These are phyloP conservation scores for Drosophila anceps DNA, from an alignment of 2,888 invertebrate species.

Conservation along the genomic window DNA sequence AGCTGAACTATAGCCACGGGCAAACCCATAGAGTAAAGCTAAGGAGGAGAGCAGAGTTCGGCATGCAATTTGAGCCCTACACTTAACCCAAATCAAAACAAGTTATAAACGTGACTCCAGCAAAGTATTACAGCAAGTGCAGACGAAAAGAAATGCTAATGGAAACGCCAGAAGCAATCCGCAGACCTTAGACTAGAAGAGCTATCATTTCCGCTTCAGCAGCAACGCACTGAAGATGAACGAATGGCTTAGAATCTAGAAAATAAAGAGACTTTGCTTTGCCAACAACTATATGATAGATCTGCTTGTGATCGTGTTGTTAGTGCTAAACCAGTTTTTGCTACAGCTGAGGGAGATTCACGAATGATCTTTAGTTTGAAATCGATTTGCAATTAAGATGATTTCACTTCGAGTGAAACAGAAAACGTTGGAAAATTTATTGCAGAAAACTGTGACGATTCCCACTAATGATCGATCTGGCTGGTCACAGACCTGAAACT, in stretches of 20 bases:
- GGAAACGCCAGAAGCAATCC: constrained; percentile 42
- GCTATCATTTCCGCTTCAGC: constrained; percentile 76
- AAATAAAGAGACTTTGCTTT: constrained; percentile 15
- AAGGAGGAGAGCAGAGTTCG: constrained; percentile 8
- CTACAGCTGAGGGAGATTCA: constrained; percentile 38
- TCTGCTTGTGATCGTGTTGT: constrained; percentile 44
- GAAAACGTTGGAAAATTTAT: constrained; percentile 27
- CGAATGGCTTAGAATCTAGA: constrained; percentile 72
- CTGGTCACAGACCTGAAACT: constrained; percentile 10
- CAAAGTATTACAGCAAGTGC: constrained; percentile 51
- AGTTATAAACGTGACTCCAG: constrained; percentile 70
- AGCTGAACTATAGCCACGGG: constrained; percentile 25
- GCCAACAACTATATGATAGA: constrained; percentile 9
- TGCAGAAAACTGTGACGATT: constrained; percentile 25
- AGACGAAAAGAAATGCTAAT: constrained; percentile 35
- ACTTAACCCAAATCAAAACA: constrained; percentile 78
- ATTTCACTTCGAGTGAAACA: constrained; percentile 71
- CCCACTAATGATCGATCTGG: constrained; percentile 60
- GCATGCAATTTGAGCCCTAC: constrained; percentile 59
- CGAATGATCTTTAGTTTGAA: constrained; percentile 38
- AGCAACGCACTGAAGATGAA: constrained; percentile 70
- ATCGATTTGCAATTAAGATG: constrained; percentile 78
- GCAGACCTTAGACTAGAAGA: constrained; percentile 35
- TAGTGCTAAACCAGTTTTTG: constrained; percentile 73
- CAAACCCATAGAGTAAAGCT: not conserved